Evolutionary conservation across 2,888 invertebrate species (phyloP).

Genomic region (Gasteruption jaculator): DNA sequence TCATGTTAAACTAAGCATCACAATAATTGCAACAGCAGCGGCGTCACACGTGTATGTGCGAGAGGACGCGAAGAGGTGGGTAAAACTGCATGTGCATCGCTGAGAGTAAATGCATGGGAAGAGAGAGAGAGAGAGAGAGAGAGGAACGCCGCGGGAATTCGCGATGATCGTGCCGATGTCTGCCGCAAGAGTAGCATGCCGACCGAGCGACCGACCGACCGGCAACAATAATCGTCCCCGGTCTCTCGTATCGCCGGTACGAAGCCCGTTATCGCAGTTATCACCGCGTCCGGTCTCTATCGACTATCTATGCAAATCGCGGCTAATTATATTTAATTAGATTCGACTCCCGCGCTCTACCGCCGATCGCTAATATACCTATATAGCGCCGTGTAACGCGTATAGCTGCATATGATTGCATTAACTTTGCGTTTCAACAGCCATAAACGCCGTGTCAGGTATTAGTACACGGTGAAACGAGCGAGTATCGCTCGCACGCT

Average conservation of each 20-base stretch:
- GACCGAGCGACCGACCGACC: slow-evolving; percentile 30
- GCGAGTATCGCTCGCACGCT: too few species aligned
- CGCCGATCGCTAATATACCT: slow-evolving; percentile 45
- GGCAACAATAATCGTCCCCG: slow-evolving; percentile 49
- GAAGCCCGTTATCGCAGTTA: slow-evolving; percentile 48
- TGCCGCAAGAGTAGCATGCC: too few species aligned
- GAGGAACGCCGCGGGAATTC: slow-evolving; percentile 26
- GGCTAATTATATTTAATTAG: slow-evolving; percentile 53
- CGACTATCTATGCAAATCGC: slow-evolving; percentile 52
- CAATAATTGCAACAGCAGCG: too few species aligned
- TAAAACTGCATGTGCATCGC: too few species aligned
- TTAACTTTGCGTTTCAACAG: too few species aligned
- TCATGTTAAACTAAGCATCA: too few species aligned
- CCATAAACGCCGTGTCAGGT: too few species aligned
- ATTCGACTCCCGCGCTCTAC: slow-evolving; percentile 48
- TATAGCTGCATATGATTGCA: slow-evolving; percentile 19
- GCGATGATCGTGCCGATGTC: slow-evolving; percentile 43
- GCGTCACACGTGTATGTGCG: too few species aligned
- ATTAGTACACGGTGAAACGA: too few species aligned
- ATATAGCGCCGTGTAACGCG: slow-evolving; percentile 18
- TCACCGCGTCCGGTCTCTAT: slow-evolving; percentile 50
- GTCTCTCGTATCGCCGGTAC: slow-evolving; percentile 47
- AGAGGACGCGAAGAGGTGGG: too few species aligned
- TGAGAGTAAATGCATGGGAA: too few species aligned
- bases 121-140: slow-evolving; percentile 1